Conservation (phyloP, 2,888 invertebrate genomes). For the Pedicia rivosa region DNA sequence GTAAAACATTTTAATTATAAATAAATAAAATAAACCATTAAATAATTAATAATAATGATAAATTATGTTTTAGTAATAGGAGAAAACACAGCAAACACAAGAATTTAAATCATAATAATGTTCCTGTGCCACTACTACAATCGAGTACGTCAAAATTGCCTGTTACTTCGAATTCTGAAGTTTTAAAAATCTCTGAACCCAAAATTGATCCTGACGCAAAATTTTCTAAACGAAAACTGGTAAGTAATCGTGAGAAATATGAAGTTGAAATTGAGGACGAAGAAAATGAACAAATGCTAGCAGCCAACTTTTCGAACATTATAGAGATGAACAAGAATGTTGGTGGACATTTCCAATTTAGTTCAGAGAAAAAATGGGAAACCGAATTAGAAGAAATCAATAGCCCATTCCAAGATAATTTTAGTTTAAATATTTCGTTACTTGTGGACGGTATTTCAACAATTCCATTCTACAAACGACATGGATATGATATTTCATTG, state of each 20-base stretch:
- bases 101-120: too few relatives aligned
- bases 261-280: slow-evolving; percentile 9
- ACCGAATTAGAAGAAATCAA: slow-evolving; percentile 12
- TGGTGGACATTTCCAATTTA: slow-evolving; percentile 28
- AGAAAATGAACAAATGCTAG: slow-evolving; percentile 22
- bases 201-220: slow-evolving; percentile 1
- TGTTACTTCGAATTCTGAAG: not conserved
- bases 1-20: too few relatives aligned
- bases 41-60: too few relatives aligned
- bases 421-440: slow-evolving; percentile 28
- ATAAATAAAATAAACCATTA: too few relatives aligned
- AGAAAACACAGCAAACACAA: too few relatives aligned
- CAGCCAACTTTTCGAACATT: slow-evolving; percentile 28
- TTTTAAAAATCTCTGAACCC: not conserved
- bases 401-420: slow-evolving; percentile 21
- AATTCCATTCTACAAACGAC: slow-evolving; percentile 32
- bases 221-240: slow-evolving; percentile 1
- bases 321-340: slow-evolving; percentile 24
- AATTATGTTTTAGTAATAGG: too few relatives aligned
- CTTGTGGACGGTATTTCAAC: slow-evolving; percentile 29
- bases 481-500: slow-evolving; percentile 25
- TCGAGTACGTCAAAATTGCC: too few relatives aligned
- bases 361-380: slow-evolving; percentile 31
- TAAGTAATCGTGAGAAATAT: slow-evolving; percentile 2
- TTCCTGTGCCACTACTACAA: too few relatives aligned